Evolutionary conservation across 2,113 vertebrate genomes (phyloP).

Genomic region (Ochotona princeps): DNA sequence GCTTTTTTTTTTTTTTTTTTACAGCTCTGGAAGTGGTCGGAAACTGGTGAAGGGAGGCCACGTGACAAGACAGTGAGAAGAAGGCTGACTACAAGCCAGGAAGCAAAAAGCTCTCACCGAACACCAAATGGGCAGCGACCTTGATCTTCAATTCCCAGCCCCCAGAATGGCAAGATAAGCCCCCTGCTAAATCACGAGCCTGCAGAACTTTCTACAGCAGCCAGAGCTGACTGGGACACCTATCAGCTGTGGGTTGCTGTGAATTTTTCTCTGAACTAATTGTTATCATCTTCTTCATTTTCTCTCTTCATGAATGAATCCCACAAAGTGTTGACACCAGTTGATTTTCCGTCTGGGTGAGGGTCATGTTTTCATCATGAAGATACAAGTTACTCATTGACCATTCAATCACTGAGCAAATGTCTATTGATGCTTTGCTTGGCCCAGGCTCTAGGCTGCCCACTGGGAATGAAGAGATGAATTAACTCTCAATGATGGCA

Average conservation of each 20-base stretch:
- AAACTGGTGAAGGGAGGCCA: neutral
- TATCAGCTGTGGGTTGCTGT: neutral
- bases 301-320: neutral
- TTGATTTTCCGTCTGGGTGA: neutral
- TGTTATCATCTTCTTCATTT: neutral
- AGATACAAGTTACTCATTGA: slow-evolving; percentile 7
- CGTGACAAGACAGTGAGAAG: rapidly evolving
- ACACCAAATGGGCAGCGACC: neutral
- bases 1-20: no score
- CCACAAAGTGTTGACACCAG: neutral
- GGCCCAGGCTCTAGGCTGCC: neutral
- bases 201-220: neutral
- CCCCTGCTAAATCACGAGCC: neutral
- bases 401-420: neutral
- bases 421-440: neutral
- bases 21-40: neutral
- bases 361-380: slow-evolving; percentile 1
- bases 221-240: neutral
- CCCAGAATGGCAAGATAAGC: neutral
- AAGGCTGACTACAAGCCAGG: neutral
- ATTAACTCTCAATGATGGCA: neutral
- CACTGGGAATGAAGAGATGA: neutral
- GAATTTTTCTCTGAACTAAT: slow-evolving; percentile 27
- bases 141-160: neutral
- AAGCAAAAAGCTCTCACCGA: neutral